Base-by-base conservation (phyloP, 2,797 vertebrate genomes). In the Sebastes trivittatus region DNA sequence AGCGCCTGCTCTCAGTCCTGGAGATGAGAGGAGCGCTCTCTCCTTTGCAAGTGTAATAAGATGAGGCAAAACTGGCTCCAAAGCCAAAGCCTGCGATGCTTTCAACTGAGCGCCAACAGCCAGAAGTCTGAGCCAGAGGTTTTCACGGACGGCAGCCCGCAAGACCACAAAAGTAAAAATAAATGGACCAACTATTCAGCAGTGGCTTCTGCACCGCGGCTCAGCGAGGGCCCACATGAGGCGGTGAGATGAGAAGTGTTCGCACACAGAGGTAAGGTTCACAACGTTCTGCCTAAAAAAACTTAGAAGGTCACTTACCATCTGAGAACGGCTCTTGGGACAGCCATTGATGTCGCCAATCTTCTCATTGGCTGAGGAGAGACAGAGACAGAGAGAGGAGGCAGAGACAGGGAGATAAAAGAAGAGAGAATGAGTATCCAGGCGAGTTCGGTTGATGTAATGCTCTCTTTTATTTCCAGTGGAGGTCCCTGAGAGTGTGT, bases 261-360 rank as follows among this genome's bases (percentile, higher is more conserved):
- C 80, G 59, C 83, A 82, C 75, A 66, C 27, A 46, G 65, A 83
- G 77, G 76, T 82, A 59, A 30, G 80, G 77, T 76, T 85, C 76
- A 78, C 85, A 46, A 18, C 1, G n/a, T 16, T 29, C 69, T 75
- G 69, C 71, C 77, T 88, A 86, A 89, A 86, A 66, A 87, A 88
- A 81, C 76, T 23, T 22, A 46, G 36, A 66, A 36, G 81, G 75
- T 73, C 86, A 96, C 98, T 98, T 76, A 99, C 98, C 98, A 99
- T 99, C 97, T 99, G 98, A 90, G 98, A 97, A 61, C 95, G 96
- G 87, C 97, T 99, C 96, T 97, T 98, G 1, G 98, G 98, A 91
- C 97, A 98, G 95, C 97, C 97, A 95, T 98, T 98, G 96, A 99
- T 99, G 86, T 99, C 98, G 87, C 96, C 97, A 69, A 99, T 98